Conservation (phyloP, 2,888 invertebrate species). For the Ectemnius cavifrons region DNA sequence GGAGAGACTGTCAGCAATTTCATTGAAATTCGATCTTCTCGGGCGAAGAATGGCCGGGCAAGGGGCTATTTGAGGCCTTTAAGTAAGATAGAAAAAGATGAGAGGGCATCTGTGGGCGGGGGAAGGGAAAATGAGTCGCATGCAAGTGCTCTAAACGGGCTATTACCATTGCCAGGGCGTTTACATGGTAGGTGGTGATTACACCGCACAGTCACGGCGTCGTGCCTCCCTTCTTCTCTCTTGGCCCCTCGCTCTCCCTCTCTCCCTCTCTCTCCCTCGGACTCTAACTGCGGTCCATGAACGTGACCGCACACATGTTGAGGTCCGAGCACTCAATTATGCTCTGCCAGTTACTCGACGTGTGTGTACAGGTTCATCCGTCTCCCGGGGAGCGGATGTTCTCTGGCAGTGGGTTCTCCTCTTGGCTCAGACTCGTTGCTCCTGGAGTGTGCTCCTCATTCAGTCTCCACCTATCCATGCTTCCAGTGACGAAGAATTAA, state of each 20-base stretch:
- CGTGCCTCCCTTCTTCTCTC: constrained; percentile 20
- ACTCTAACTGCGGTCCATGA: constrained; percentile 19
- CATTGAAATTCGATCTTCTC: no score
- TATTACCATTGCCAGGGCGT: constrained; percentile 58
- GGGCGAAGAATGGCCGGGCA: no score
- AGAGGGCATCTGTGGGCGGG: neutral
- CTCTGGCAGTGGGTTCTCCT: constrained; percentile 26
- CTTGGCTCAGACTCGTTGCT: constrained; percentile 29
- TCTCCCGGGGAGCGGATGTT: constrained; percentile 46
- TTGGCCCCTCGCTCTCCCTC: no score
- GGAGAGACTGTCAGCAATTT: no score
- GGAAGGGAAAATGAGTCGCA: constrained; percentile 55
- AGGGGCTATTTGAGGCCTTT: neutral
- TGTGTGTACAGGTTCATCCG: constrained; percentile 38
- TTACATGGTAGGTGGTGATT: constrained; percentile 59
- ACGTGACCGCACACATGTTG: constrained; percentile 4
- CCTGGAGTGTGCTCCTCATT: constrained; percentile 25
- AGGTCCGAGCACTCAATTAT: constrained; percentile 49
- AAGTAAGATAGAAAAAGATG: neutral
- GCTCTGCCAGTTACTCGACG: constrained; percentile 41
- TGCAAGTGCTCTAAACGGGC: constrained; percentile 57
- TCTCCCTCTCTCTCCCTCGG: neutral
- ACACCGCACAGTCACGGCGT: constrained; percentile 39
- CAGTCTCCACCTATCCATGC: constrained; percentile 38
- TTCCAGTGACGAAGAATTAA: constrained; percentile 62